These are phyloP conservation scores for Austrofundulus limnaeus DNA, from an alignment of 2,113 vertebrate genomes.

Conservation along the genomic window DNA sequence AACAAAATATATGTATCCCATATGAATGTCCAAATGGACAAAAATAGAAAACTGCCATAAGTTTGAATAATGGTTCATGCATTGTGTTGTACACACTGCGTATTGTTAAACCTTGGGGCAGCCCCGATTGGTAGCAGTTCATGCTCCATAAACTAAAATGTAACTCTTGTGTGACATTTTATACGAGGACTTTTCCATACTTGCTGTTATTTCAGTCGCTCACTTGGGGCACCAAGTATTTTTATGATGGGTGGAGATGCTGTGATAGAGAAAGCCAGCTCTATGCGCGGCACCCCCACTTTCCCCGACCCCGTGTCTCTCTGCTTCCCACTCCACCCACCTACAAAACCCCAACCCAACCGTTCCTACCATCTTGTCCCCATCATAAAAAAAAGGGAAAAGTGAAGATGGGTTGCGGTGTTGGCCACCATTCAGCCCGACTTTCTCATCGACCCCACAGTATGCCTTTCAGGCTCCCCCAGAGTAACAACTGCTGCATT, in stretches of 20 bases:
- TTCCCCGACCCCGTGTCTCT: neutral
- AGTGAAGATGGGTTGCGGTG: slow-evolving; percentile 76
- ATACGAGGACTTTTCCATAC: slow-evolving; percentile 36
- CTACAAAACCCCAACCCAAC: neutral
- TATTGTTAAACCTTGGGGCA: slow-evolving; percentile 49
- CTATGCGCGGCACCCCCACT: slow-evolving; percentile 6
- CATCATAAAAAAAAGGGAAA: slow-evolving; percentile 64
- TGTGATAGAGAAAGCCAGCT: slow-evolving; percentile 35
- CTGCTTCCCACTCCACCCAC: neutral
- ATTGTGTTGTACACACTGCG: slow-evolving; percentile 53
- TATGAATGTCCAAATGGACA: slow-evolving; percentile 27
- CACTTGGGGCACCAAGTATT: slow-evolving; percentile 47
- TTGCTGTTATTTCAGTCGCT: slow-evolving; percentile 60
- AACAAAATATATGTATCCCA: slow-evolving; percentile 15
- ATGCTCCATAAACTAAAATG: slow-evolving; percentile 69
- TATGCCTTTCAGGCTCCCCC: slow-evolving; percentile 84
- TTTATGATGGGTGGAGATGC: slow-evolving; percentile 45
- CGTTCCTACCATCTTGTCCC: slow-evolving; percentile 13
- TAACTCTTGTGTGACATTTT: slow-evolving; percentile 62
- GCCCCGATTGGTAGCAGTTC: slow-evolving; percentile 54
- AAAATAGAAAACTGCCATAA: slow-evolving; percentile 51
- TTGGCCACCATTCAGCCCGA: slow-evolving; percentile 78
- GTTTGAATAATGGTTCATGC: slow-evolving; percentile 46
- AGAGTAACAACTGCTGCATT: slow-evolving; percentile 82
- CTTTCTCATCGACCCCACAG: slow-evolving; percentile 79